Evolutionary conservation across 2,888 invertebrate species (phyloP).

Genomic region (Campoplex capitator): DNA sequence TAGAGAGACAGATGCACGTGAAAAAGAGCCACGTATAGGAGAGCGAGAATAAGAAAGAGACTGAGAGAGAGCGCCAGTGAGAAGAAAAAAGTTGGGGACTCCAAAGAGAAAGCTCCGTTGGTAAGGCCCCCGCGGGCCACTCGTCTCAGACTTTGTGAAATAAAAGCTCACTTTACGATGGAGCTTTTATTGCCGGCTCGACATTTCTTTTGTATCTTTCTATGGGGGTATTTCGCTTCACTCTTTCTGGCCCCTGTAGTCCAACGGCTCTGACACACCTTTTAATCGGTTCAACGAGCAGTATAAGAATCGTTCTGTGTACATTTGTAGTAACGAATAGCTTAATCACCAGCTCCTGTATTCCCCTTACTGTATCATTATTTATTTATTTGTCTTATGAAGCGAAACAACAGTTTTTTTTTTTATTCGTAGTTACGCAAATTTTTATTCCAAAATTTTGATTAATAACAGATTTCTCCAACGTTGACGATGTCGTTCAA

Average conservation of each 20-base stretch:
- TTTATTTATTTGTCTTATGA: constrained; percentile 48
- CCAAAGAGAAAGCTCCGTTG: constrained; percentile 56
- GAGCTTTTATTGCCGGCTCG: constrained; percentile 81
- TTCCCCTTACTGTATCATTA: not conserved
- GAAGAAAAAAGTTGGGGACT: constrained; percentile 69
- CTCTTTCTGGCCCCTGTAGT: not conserved
- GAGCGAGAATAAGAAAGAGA: constrained; percentile 52
- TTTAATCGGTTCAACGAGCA: constrained; percentile 79
- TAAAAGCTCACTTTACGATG: constrained; percentile 82
- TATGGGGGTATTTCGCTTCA: constrained; percentile 28
- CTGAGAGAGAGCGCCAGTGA: constrained; percentile 52
- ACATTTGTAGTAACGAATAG: constrained; percentile 70
- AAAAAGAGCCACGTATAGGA: constrained; percentile 65
- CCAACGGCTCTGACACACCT: constrained; percentile 71
- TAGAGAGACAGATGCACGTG: constrained; percentile 45
- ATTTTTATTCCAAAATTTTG: not conserved
- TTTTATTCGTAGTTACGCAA: not conserved
- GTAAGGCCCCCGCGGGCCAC: constrained; percentile 78
- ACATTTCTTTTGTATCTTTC: constrained; percentile 79
- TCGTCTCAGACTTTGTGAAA: constrained; percentile 80
- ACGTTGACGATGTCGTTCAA: not conserved
- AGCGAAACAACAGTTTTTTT: not conserved
- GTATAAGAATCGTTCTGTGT: constrained; percentile 66
- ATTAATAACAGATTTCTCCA: not conserved
- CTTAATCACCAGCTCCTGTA: not conserved